Evolutionary conservation across 2,797 vertebrate species (phyloP), one percentile per base, ranked within the genome.

Genomic region (Protonibea diacanthus): DNA sequence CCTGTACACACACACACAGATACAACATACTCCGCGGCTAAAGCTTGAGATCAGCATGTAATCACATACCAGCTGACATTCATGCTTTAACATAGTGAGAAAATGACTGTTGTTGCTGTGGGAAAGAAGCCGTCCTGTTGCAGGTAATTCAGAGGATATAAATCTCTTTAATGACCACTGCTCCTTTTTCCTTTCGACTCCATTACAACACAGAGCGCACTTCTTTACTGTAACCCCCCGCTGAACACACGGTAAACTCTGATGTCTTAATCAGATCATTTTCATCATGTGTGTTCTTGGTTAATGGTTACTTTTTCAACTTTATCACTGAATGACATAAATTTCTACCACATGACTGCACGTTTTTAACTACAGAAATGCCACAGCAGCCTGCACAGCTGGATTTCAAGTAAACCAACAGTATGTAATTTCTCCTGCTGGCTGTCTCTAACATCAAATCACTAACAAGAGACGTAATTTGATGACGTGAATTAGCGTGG

Each of bases 21-120:
- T 17, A 20, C 20, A 12, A 7, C 2, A 5, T 23, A n/a, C 53
- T 27, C 27, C 18, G 11, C 40, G 3, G 12, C 20, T 51, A 49
- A 45, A 60, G 65, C 52, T 49, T 62, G 42, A 78, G 17, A 68
- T 80, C 45, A 65, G 64, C 73, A 57, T 59, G 21, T 68, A 58
- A 75, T 82, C 18, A 73, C 74, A 73, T 10, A 71, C 33, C 4
- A 49, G 66, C 61, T 74, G 60, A 68, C 53, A 45, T 27, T 40
- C 52, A 68, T 77, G 29, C 66, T 71, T 59, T 63, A 61, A 51
- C 55, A 25, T 42, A 21, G 62, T 58, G 51, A 38, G 29, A 29
- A 68, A 77, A 75, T 21, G 0, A 57, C 44, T 55, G 45, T 4
- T 60, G 52, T 33, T 81, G 38, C 61, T 64, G 47, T 72, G 51